Conservation (phyloP, 2,888 invertebrate genomes). For the Pocota personata region DNA sequence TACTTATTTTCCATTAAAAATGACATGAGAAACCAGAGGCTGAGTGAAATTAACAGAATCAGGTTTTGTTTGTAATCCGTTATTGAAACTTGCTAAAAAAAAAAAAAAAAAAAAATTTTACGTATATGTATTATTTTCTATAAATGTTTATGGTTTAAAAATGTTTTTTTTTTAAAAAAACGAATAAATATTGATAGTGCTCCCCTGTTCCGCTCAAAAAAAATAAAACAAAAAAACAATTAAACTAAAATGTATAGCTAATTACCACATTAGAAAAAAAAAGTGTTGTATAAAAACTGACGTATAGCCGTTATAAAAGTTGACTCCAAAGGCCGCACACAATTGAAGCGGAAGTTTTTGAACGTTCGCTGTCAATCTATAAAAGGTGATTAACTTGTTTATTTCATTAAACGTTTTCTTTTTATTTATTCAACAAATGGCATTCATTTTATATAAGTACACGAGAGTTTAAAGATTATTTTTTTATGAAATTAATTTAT, state of each 20-base stretch:
- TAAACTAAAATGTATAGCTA: background rate
- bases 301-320: background rate
- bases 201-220: too few species aligned
- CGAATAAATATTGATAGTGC: background rate
- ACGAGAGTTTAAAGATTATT: constrained; percentile 27
- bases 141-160: too few species aligned
- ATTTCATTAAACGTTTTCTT: constrained; percentile 37
- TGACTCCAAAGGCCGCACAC: constrained; percentile 29
- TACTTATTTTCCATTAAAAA: too few species aligned
- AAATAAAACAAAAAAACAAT: background rate
- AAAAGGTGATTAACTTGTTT: constrained; percentile 71
- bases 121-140: too few species aligned
- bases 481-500: background rate
- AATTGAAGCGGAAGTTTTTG: constrained; percentile 51
- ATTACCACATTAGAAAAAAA: background rate
- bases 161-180: background rate
- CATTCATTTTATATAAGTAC: constrained; percentile 23
- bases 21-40: too few species aligned
- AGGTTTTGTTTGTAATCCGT: too few species aligned
- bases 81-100: too few species aligned
- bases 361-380: constrained; percentile 53
- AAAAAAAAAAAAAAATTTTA: too few species aligned
- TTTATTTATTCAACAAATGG: constrained; percentile 16
- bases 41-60: too few species aligned
- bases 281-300: background rate